These are phyloP conservation scores for Villa cingulata DNA, from an alignment of 2,888 invertebrate genomes.

Conservation along the genomic window DNA sequence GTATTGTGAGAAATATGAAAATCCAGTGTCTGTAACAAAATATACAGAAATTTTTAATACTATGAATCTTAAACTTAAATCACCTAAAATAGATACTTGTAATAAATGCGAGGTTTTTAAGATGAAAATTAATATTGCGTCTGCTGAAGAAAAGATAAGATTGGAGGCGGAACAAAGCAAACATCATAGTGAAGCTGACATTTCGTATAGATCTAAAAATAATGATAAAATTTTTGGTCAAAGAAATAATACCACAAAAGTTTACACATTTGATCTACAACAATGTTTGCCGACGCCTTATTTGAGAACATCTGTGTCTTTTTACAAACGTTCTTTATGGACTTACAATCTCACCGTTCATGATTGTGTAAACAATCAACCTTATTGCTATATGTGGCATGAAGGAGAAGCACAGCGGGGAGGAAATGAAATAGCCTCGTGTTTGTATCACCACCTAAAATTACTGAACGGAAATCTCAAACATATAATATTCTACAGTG, in stretches of 20 bases:
- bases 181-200: neutral
- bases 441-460: neutral
- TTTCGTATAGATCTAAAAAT: neutral
- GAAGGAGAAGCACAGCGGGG: conserved; percentile 7
- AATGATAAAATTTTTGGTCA: neutral
- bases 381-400: conserved; percentile 6
- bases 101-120: conserved; percentile 9
- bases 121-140: neutral
- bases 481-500: neutral
- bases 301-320: conserved; percentile 3
- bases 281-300: conserved; percentile 6
- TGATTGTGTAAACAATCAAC: neutral
- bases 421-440: conserved; percentile 9
- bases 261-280: conserved; percentile 8
- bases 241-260: neutral
- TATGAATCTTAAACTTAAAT: conserved; percentile 9
- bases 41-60: conserved; percentile 11
- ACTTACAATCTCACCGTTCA: conserved; percentile 8
- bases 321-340: conserved; percentile 9
- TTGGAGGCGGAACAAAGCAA: neutral
- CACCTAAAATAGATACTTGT: conserved; percentile 10
- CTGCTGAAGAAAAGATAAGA: neutral
- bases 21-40: conserved; percentile 5
- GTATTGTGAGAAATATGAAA: conserved; percentile 4
- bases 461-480: neutral